Base-by-base conservation (phyloP, 2,888 invertebrate species). In the Apamea monoglypha region DNA sequence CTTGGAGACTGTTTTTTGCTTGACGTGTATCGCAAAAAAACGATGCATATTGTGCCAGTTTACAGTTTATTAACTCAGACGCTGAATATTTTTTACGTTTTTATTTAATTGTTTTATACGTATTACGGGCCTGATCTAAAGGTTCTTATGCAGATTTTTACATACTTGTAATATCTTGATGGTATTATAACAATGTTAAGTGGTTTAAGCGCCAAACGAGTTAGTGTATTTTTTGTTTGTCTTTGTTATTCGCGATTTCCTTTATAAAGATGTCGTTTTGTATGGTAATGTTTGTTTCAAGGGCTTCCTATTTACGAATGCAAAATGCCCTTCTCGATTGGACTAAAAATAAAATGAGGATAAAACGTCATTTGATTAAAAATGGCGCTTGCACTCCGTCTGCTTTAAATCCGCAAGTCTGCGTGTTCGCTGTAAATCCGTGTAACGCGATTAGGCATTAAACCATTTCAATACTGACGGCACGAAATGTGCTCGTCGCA, bases 1-100 rank as follows among this genome's bases (percentile, higher is more conserved):
- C 94, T 95, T 94, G 94, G 94, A 92, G 86, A 90, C 87, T 91
- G 91, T 91, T 94, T 92, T 94, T 92, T 93, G 92, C 92, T 82
- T 90, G 92, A 92, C 90, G 87, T 89, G 86, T 74, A 83, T 76
- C 78, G 84, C 84, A 88, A 61, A 88, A 90, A 64, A 91, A 92
- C 87, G 85, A 83, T 85, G 89, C 90, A 88, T 86, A 85, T 80
- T 82, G 78, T 88, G 76, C 82, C 85, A 86, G 77, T 87, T 80
- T 82, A 76, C 82, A 84, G 81, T 87, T 81, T 87, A 84, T 83
- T 73, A 80, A 84, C 74, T 81, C 80, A 74, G 73, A 75, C 84
- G 80, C 71, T 68, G 67, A 69, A 72, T 76, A 36, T 81, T 81
- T 78, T 78, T 77, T 67, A 53, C 61, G 5, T 56, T 76, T 72